Base-by-base conservation (phyloP, 2,113 vertebrate species). In the Anguilla rostrata region DNA sequence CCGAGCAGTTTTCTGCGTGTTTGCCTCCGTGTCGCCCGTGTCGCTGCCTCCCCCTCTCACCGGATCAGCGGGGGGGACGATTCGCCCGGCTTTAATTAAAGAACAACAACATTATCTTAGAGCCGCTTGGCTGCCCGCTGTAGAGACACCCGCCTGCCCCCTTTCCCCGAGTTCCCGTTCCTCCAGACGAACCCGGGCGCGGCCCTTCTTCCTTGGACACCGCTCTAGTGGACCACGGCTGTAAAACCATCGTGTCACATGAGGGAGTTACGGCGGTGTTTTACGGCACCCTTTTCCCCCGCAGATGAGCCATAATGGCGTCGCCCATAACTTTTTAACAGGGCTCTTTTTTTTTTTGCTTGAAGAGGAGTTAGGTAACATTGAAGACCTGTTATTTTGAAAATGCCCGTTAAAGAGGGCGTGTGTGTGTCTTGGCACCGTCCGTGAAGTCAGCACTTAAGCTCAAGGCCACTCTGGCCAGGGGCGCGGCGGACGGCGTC, bases 101-200 rank as follows among this genome's bases (percentile, higher is more conserved):
- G 90, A 94, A 95, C 92, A 95, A 95, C 94, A 95, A 93, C 94
- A 91, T 94, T 87, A 92, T 85, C 26, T 78, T 90, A 93, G 87
- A 85, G 90, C 87, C 88, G 87, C 85, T 86, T 84, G 85, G 89
- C 91, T 86, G 91, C 93, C 89, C 15, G 39, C 88, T 49, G 41
- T 22, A 88, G 88, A 87, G 87, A 90, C 90, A 83, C n/a, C n/a
- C 89, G 88, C 80, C 57, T 84, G 83, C 83, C 83, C 90, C 34
- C 89, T 86, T 86, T 88, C 66, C 26, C 29, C 1, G 87, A 82
- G 43, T 1, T 88, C 88, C 91, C 88, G 88, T 9, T 81, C 88
- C 85, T 88, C 89, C 85, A 22, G 39, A 14, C 88, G 43, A 18
- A 29, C 26, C 83, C 29, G 78, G 81, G 78, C 83, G 75, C 87